Base-by-base conservation (phyloP, 2,888 invertebrate genomes). In the Esperia sulphurella region DNA sequence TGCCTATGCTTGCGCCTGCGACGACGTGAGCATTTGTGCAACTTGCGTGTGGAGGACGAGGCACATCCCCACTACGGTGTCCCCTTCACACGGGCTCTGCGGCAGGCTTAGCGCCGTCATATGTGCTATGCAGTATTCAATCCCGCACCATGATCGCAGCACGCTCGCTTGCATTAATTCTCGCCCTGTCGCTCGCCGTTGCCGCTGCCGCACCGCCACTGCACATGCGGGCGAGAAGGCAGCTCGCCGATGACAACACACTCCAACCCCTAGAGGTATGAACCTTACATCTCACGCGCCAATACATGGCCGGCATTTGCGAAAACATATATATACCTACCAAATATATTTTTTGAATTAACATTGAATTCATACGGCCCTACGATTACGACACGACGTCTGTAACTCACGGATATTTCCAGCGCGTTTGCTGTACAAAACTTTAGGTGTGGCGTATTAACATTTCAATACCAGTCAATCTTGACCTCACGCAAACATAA, bases 211-310 rank as follows among this genome's bases (percentile, higher is more conserved):
- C 65, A 29, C 57, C 65, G 53, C 59, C 58, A 60, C 65, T 57
- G 54, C 58, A 49, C 52, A 58, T 59, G 53, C 68, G 73, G 51
- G 57, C 38, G 42, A 77, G 82, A 61, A 68, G 87, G 5, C 88
- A 88, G 62, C 82, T 88, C 57, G 71, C 76, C 53, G 83, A 80
- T 55, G 86, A 85, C 64, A 66, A 85, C 63, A 52, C 77, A 12
- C 73, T 87, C 59, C 87, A 86, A 69, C 87, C 87, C 48, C 71
- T 87, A 46, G 80, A 88, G 68, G 88, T 88, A 69, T 55, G 69
- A 62, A 48, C 41, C 31, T 14, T 38, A 14, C 14, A 41, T 41
- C 29, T 31, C n/a, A 41, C 35, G 35, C 46, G 44, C 30, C 37
- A 42, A 43, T 41, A 35, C 30, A 33, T 39, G 29, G 43, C 46